phyloP scores from a whole-genome alignment of 2,113 vertebrate species.

The Atrichornis clamosus region DNA sequence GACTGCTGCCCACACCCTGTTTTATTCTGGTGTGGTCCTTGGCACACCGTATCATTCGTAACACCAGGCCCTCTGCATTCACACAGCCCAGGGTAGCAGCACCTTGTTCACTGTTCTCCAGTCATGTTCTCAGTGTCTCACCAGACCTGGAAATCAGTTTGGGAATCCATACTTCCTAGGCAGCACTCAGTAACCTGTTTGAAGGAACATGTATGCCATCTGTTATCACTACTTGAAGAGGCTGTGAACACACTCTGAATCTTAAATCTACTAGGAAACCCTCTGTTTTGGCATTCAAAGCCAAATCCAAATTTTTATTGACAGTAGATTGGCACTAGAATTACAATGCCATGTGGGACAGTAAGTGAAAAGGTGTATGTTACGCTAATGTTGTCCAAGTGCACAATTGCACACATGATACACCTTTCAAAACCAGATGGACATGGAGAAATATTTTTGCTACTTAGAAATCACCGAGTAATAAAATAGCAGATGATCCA shows the following conservation, averaged over 20 bases:
- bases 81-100: not conserved
- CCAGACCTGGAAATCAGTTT: not conserved
- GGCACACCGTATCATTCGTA: not conserved
- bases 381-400: not conserved
- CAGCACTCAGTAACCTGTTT: not conserved
- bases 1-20: not conserved
- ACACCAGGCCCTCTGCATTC: not conserved
- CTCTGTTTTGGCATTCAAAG: not conserved
- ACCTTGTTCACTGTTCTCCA: not conserved
- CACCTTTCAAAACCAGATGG: conserved; percentile 1
- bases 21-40: not conserved
- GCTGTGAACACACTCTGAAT: not conserved
- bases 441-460: not conserved
- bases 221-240: conserved; percentile 5
- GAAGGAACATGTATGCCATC: not conserved
- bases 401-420: not conserved
- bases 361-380: not conserved
- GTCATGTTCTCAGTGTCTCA: not conserved
- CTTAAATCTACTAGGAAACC: not conserved
- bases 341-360: not conserved
- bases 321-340: not conserved
- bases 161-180: not conserved
- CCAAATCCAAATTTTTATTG: not conserved
- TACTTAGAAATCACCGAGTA: not conserved
- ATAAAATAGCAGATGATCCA: conserved; percentile 1